Evolutionary conservation across 2,888 invertebrate genomes (phyloP).

Genomic region (Oscheius sp.): DNA sequence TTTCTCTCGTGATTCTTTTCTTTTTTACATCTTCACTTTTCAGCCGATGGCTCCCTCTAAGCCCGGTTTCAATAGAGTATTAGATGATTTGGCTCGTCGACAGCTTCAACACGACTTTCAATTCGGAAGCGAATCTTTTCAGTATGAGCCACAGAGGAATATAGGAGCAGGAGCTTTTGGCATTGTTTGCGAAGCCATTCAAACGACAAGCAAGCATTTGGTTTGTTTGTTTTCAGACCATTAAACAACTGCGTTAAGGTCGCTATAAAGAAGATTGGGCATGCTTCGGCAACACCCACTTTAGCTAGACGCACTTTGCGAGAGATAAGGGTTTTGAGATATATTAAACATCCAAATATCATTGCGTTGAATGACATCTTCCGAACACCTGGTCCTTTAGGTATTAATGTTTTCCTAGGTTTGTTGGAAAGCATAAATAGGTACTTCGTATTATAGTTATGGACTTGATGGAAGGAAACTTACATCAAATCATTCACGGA

Average conservation of each 20-base stretch:
- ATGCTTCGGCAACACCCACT: conserved; percentile 68
- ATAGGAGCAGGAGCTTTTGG: conserved; percentile 68
- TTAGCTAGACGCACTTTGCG: conserved; percentile 63
- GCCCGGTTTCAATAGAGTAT: conserved; percentile 63
- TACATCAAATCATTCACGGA: conserved; percentile 66
- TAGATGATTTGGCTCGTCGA: conserved; percentile 63
- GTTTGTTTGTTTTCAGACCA: conserved; percentile 30
- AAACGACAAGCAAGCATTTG: conserved; percentile 45
- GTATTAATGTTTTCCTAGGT: conserved; percentile 64
- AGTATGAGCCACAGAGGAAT: conserved; percentile 59
- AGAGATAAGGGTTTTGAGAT: conserved; percentile 65
- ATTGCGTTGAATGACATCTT: conserved; percentile 64
- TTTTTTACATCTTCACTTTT: not conserved
- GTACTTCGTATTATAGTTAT: conserved; percentile 53
- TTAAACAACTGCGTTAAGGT: conserved; percentile 43
- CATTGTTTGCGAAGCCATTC: conserved; percentile 65
- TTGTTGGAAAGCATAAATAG: not conserved
- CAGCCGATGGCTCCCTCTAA: conserved; percentile 20
- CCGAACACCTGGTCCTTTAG: conserved; percentile 63
- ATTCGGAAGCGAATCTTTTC: conserved; percentile 53
- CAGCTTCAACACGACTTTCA: conserved; percentile 65
- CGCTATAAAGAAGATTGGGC: conserved; percentile 67
- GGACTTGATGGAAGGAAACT: conserved; percentile 66
- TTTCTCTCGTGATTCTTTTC: not conserved
- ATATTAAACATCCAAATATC: conserved; percentile 64